Conservation (phyloP, 2,113 vertebrate genomes). For the Nycticebus coucang region DNA sequence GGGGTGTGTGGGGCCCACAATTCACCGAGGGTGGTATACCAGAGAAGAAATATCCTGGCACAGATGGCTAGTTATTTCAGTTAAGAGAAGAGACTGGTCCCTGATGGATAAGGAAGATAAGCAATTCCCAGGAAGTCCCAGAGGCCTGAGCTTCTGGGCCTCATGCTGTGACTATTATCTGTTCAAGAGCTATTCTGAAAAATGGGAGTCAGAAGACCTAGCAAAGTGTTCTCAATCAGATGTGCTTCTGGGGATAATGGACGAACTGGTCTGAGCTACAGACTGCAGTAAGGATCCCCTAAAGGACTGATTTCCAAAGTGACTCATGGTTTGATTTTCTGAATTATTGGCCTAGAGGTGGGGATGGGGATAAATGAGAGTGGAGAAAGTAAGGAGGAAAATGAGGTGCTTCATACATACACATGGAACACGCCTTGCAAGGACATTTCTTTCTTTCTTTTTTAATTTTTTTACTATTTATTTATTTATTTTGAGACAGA, state of each 20-base stretch:
- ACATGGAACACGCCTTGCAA: neutral
- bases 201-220: slow-evolving; percentile 16
- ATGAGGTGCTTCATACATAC: neutral
- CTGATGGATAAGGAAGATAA: neutral
- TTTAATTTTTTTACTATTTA: too few species aligned
- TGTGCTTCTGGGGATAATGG: neutral
- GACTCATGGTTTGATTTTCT: slow-evolving; percentile 40
- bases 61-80: slow-evolving; percentile 30
- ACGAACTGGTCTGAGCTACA: slow-evolving; percentile 4
- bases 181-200: neutral
- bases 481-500: too few species aligned
- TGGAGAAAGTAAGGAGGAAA: neutral
- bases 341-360: neutral
- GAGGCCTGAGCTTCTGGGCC: neutral
- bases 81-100: neutral
- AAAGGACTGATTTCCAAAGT: slow-evolving; percentile 54
- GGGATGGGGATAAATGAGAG: neutral
- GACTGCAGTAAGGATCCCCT: neutral
- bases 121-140: neutral
- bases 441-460: neutral
- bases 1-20: neutral
- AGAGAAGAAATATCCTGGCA: slow-evolving; percentile 9
- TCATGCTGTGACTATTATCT: neutral
- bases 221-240: neutral
- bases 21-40: neutral